phyloP scores from a whole-genome alignment of 1,140 invertebrate genomes.

The Rhagoletis zephyria region DNA sequence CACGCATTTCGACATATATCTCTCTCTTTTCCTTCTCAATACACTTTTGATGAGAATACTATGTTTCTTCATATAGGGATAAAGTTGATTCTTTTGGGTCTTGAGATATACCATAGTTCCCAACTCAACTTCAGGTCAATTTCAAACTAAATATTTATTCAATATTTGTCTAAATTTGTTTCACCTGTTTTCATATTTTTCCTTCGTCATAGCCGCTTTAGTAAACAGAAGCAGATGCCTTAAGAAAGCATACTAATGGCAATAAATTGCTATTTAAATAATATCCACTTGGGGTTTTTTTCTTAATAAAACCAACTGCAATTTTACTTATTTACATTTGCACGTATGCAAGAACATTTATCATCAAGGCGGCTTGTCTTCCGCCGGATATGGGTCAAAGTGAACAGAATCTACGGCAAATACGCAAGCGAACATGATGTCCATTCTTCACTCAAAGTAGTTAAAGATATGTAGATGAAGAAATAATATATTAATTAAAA shows the following conservation, averaged over 20 bases:
- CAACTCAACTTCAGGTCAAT: no score
- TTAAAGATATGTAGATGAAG: neutral
- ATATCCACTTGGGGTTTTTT: neutral
- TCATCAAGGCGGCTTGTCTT: neutral
- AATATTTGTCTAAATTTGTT: no score
- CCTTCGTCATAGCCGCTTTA: neutral
- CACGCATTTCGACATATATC: no score
- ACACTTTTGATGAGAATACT: no score
- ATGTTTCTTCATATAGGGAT: no score
- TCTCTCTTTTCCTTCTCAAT: no score
- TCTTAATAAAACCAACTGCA: neutral
- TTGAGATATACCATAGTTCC: no score
- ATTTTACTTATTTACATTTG: neutral
- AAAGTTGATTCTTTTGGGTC: no score
- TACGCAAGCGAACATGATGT: neutral
- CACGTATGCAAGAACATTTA: neutral
- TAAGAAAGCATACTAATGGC: neutral
- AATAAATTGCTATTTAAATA: neutral
- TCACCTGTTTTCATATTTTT: neutral
- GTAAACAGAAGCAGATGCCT: neutral
- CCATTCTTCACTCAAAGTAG: no score
- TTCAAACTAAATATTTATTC: no score
- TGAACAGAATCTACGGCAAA: neutral
- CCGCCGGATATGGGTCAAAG: constrained; percentile 15
- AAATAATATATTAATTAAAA: neutral